Conservation (phyloP, 2,797 vertebrate genomes). For the Gastrophryne carolinensis region DNA sequence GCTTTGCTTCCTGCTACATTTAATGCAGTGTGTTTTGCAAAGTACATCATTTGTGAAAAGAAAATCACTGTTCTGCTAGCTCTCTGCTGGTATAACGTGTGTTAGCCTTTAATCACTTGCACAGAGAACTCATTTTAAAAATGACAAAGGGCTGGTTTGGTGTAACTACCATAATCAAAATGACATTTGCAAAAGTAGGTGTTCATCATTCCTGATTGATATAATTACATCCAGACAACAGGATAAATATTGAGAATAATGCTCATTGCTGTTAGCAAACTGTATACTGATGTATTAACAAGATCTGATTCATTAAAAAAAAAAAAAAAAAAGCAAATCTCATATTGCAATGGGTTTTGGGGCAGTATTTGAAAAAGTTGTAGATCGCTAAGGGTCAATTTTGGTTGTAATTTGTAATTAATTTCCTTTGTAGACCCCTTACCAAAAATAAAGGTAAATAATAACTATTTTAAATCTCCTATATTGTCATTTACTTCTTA, state of each 20-base stretch:
- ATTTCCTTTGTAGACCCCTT: no score
- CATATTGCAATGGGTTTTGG: no score
- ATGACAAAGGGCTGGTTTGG: not conserved
- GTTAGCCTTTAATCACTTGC: constrained; percentile 20
- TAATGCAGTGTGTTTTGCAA: constrained; percentile 11
- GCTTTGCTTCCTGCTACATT: not conserved
- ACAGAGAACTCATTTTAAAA: constrained; percentile 1
- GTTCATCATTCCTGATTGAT: constrained; percentile 28
- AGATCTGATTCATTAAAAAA: no score
- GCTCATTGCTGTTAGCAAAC: no score
- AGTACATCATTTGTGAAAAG: constrained; percentile 4
- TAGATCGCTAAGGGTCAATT: no score
- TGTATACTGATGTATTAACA: no score
- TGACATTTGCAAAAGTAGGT: constrained; percentile 14
- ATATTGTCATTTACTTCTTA: no score
- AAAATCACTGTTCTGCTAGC: constrained; percentile 14
- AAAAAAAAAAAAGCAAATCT: no score
- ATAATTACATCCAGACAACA: not conserved
- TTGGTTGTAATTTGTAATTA: no score
- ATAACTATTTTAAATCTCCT: no score
- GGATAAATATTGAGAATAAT: constrained; percentile 29
- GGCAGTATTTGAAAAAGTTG: no score
- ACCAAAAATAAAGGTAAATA: no score
- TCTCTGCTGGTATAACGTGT: not conserved
- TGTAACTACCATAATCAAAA: constrained; percentile 10